phyloP scores from a whole-genome alignment of 2,113 vertebrate genomes.

The Python bivittatus region DNA sequence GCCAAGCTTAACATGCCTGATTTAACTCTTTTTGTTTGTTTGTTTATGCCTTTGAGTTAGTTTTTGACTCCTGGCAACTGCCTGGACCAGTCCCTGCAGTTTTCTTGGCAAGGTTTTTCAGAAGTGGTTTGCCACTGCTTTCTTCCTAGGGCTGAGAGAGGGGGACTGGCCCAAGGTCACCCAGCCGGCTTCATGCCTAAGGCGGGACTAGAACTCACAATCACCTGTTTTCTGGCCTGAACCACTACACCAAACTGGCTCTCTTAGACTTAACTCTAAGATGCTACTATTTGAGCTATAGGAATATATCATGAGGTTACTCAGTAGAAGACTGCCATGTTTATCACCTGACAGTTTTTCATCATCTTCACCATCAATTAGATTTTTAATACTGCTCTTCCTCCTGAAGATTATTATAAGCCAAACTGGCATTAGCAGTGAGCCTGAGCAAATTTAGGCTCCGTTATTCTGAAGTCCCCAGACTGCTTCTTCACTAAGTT shows the following conservation, averaged over 20 bases:
- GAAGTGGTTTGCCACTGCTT: neutral
- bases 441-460: neutral
- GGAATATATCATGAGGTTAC: neutral
- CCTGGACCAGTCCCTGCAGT: neutral
- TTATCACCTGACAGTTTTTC: neutral
- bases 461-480: neutral
- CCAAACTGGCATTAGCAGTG: neutral
- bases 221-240: neutral
- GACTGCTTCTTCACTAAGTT: neutral
- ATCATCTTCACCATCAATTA: neutral
- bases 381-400: neutral
- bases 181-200: neutral
- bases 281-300: neutral
- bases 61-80: neutral
- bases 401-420: neutral
- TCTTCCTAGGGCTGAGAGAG: neutral
- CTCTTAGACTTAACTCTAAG: neutral
- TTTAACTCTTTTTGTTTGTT: neutral
- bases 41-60: neutral
- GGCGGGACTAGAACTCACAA: neutral
- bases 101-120: neutral
- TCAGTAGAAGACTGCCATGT: neutral
- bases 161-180: neutral
- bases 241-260: neutral
- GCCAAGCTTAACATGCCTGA: constrained; percentile 2